A percentile compares a stretch with the other conserved stretches of the same genome.
Evolutionary conservation across 2,113 vertebrate genomes (phyloP).

Genomic region (Pterocles gutturalis): DNA sequence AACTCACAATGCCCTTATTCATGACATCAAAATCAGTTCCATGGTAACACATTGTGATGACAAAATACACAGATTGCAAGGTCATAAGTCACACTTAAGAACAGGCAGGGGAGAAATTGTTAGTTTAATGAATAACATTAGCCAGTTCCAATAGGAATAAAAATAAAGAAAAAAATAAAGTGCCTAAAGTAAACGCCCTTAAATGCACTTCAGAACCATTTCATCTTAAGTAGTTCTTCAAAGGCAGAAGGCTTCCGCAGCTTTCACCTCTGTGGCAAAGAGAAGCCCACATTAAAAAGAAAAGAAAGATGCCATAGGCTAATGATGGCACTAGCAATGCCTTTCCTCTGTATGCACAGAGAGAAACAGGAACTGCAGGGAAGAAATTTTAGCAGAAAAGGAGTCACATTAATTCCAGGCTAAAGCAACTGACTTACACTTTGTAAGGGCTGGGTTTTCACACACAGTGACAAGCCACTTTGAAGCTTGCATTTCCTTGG

Average conservation of each 20-base stretch:
- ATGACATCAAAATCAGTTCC: slow-evolving; percentile 77
- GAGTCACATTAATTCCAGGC: neutral
- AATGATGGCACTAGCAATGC: neutral
- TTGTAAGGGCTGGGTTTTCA: neutral
- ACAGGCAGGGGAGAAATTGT: slow-evolving; percentile 70
- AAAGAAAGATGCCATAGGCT: neutral
- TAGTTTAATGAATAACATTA: slow-evolving; percentile 77
- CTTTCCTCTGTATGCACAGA: neutral
- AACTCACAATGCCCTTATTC: slow-evolving; percentile 78
- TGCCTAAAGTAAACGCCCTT: slow-evolving; percentile 66
- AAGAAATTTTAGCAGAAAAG: neutral
- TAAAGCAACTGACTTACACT: neutral
- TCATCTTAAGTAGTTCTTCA: slow-evolving; percentile 72
- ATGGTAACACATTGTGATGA: slow-evolving; percentile 77
- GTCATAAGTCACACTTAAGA: slow-evolving; percentile 77
- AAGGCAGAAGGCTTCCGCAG: slow-evolving; percentile 39
- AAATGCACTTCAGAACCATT: slow-evolving; percentile 74
- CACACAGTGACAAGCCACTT: neutral
- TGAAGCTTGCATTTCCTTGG: neutral
- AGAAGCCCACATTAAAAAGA: neutral
- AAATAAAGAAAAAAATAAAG: slow-evolving; percentile 66
- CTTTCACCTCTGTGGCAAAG: neutral
- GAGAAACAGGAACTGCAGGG: neutral
- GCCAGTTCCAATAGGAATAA: slow-evolving; percentile 62
- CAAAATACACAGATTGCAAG: slow-evolving; percentile 77